phyloP scores from a whole-genome alignment of 2,797 vertebrate species.

The Masticophis lateralis region DNA sequence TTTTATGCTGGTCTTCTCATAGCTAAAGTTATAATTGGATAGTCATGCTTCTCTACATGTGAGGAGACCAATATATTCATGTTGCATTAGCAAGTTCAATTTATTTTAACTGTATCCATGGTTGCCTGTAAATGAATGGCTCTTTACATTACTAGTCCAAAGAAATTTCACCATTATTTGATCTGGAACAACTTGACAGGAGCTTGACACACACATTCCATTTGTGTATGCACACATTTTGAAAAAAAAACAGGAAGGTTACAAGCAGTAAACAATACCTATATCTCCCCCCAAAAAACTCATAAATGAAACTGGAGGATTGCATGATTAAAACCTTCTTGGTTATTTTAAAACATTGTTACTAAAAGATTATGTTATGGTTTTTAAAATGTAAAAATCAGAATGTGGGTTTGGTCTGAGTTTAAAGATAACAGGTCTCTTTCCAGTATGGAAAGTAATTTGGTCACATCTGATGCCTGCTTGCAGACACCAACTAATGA shows the following conservation, averaged over 20 bases:
- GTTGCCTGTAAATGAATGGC: background rate
- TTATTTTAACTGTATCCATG: background rate
- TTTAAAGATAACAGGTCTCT: slow-evolving; percentile 5
- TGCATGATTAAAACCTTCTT: background rate
- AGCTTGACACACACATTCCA: background rate
- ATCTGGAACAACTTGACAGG: background rate
- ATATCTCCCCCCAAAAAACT: background rate
- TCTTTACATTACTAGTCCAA: background rate
- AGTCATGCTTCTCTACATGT: background rate
- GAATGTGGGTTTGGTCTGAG: background rate
- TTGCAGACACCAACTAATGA: background rate
- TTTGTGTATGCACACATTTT: background rate
- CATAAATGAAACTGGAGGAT: background rate
- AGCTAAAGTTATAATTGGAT: background rate
- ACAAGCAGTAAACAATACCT: background rate
- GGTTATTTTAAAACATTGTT: background rate
- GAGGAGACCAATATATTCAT: background rate
- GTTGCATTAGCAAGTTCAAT: background rate
- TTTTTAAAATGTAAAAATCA: background rate
- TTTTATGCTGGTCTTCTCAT: background rate
- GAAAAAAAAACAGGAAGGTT: background rate
- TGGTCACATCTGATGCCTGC: slow-evolving; percentile 23
- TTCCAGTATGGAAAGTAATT: slow-evolving; percentile 6
- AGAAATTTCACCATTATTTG: background rate
- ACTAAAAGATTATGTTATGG: background rate